Base-by-base conservation (phyloP, 2,797 vertebrate genomes). In the Cuniculus paca region DNA sequence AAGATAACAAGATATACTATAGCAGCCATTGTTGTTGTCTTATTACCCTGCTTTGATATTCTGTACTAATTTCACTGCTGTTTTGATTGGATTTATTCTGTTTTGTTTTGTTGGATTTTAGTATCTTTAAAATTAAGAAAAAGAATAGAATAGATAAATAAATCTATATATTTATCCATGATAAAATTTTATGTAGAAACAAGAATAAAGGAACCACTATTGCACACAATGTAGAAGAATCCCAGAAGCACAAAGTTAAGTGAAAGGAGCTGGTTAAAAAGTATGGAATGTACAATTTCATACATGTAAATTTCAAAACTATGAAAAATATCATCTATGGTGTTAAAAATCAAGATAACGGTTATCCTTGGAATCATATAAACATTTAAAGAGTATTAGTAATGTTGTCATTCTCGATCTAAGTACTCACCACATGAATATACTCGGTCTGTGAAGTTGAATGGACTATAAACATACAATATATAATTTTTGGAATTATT, bases 401-500 rank as follows among this genome's bases (percentile, higher is more conserved):
- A 28, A 56, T 28, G 34, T 72, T 77, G 31, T n/a, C 8, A 70
- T 87, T 86, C 50, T 92, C 83, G 24, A 80, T 58, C 28, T 77
- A 48, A 86, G 16, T 28, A 10, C 58, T 26, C 2, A 11, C 58
- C 31, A 60, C 42, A 39, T 39, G 31, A 13, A 31, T 52, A 48
- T 4, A 45, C 12, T 81, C 20, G 7, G 22, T 77, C 48, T 85
- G 22, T 48, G 39, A 86, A 70, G 79, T 34, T 83, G 87, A 72
- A 6, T 78, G 31, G 65, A 83, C 60, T 42, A 14, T 48, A 70
- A 75, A 83, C 34, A 24, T 42, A 42, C 20, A 16, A 77, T 48
- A 63, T 95, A 36, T 42, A n/a, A 79, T 78, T 58, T 94, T 81
- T 68, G 39, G 52, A 92, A 42, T 84, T 45, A 54, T 88, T 95